Evolutionary conservation across 2,113 vertebrate genomes (phyloP).

Genomic region (Pangasianodon gigas): DNA sequence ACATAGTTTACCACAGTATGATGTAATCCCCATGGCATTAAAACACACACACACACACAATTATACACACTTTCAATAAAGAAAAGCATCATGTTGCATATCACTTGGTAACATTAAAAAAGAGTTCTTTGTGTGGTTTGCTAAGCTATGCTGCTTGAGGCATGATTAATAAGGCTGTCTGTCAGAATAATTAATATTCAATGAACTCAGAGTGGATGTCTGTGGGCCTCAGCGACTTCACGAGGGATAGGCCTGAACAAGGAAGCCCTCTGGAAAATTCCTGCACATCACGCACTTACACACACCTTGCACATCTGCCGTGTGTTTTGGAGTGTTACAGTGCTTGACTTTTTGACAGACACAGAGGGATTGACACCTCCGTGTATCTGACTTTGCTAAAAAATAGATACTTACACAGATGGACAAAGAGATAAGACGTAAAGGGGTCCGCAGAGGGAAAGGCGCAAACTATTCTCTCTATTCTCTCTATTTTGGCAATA

Average conservation of each 20-base stretch:
- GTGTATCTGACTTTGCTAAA: conserved; percentile 67
- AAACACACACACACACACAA: conserved; percentile 31
- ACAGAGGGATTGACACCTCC: conserved; percentile 55
- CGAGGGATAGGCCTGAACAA: conserved; percentile 55
- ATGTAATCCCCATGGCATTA: conserved; percentile 40
- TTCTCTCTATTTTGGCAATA: conserved; percentile 77
- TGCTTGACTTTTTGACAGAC: conserved; percentile 52
- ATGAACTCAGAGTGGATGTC: conserved; percentile 58
- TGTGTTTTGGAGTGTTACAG: conserved; percentile 48
- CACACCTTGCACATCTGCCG: conserved; percentile 48
- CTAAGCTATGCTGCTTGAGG: conserved; percentile 47
- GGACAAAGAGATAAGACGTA: conserved; percentile 66
- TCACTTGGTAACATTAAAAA: conserved; percentile 52
- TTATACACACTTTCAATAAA: conserved; percentile 52
- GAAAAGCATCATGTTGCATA: conserved; percentile 48
- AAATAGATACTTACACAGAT: conserved; percentile 63
- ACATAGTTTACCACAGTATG: conserved; percentile 45
- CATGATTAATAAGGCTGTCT: conserved; percentile 56
- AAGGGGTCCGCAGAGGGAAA: conserved; percentile 56
- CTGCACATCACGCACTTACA: conserved; percentile 53
- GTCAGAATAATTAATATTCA: conserved; percentile 62
- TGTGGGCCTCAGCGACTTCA: conserved; percentile 40
- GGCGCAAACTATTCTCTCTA: conserved; percentile 62
- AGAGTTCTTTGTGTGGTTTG: conserved; percentile 46
- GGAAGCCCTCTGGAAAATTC: conserved; percentile 55